Evolutionary conservation across 2,888 invertebrate genomes (phyloP), one percentile per base, ranked within the genome.

Genomic region (Aporophyla nigra): DNA sequence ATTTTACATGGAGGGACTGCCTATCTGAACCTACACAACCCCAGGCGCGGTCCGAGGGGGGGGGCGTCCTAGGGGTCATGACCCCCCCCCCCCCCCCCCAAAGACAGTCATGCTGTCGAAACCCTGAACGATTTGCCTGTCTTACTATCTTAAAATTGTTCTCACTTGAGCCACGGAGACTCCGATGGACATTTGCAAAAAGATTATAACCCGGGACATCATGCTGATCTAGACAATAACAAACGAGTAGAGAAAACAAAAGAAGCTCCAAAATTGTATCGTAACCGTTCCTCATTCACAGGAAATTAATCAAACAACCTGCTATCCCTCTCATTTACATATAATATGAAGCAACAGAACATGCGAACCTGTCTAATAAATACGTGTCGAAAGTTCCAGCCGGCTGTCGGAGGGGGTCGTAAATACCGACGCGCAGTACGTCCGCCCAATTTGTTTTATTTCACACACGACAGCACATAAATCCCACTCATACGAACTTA

Each of bases 391-490:
- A 85, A 78, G 83, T 54, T 43, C 70, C 71, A 67, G 21, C 86
- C 72, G 74, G 68, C 74, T 33, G 14, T 40, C 69, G 77, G 70
- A 76, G 62, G 62, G 62, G 83, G 69, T 83, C 86, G 27, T 80
- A 75, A 80, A 78, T 76, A 86, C 80, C 80, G n/a, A 27, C 78
- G 62, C 67, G 61, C 62, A 27, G 71, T 72, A 59, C 59, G 73
- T 70, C 72, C 73, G 73, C 75, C 79, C 88, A 88, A 86, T 88
- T 88, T 86, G 79, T 86, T 86, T 88, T 82, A 77, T 77, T 86
- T 82, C 72, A 82, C 76, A 85, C 83, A 56, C 65, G 63, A 74
- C 68, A 70, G 24, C 71, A 24, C 82, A 74, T 82, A 74, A 82
- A 77, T 76, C 63, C 61, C 51, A 43, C 59, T 49, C 5, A 4